Base-by-base conservation (phyloP, 2,888 invertebrate species). In the Drosophila fulvimacula region DNA sequence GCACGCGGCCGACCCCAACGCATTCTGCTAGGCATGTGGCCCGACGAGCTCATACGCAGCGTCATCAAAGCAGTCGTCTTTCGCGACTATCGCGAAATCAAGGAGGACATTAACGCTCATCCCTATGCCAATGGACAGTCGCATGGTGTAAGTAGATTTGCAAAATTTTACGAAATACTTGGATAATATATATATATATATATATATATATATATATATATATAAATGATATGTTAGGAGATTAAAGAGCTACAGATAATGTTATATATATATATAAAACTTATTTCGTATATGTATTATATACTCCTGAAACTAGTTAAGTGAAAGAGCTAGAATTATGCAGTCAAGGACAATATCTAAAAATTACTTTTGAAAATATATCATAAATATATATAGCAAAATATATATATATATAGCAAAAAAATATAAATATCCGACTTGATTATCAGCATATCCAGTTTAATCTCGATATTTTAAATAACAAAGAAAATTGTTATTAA, bases 11-110 rank as follows among this genome's bases (percentile, higher is more conserved):
- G 98, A 79, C 98, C 98, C 13, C 98, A 98, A 92, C 95, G 98
- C 92, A 98, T 98, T 92, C 93, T 98, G 82, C 93, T 98, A 79
- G 98, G 97, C 79, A 96, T 97, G 83, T 98, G 98, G 97, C 97
- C 97, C 9, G 97, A 98, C 93, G 97, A 97, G 91, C 96, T 97
- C 92, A 97, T 98, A 92, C 95, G 97, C 90, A 97, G 97, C 66
- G 98, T 98, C 65, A 97, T 98, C 90, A 95, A 97, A 89, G 97
- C 97, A 41, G 97, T 98, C 46, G 97, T 98, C 63, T 98, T 98
- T 94, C 94, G 97, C 82, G 98, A 98, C 93, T 96, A 96, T 39
- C 95, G 96, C 89, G 96, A 96, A 93, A 95, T 96, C 91, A 96
- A 96, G 92, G 96, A 96, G 91, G 96, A 96, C 87, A 93, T 94